A percentile compares a stretch with the other conserved stretches of the same genome.
These are phyloP conservation scores for Melieria crassipennis DNA, from an alignment of 2,888 invertebrate genomes.

Conservation along the genomic window DNA sequence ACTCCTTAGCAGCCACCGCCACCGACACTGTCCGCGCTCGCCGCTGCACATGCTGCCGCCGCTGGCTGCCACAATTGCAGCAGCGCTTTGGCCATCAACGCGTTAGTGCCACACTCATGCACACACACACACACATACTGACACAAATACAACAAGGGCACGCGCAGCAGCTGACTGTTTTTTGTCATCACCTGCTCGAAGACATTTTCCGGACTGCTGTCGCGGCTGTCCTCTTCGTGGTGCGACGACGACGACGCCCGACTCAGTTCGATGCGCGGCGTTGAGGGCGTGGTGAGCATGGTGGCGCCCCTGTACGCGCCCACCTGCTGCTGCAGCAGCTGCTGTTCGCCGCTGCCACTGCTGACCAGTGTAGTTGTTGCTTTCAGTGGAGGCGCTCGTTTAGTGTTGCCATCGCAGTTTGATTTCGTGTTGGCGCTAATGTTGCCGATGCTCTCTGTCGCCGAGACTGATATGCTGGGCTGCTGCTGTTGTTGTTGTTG, in stretches of 20 bases:
- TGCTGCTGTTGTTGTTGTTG: constrained; percentile 27
- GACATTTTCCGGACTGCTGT: constrained; percentile 86
- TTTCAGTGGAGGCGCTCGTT: constrained; percentile 64
- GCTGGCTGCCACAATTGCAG: neutral
- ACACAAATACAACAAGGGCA: neutral
- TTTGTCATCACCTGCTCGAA: constrained; percentile 72
- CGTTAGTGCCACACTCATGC: neutral
- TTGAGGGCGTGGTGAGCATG: constrained; percentile 71
- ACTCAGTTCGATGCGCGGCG: constrained; percentile 89
- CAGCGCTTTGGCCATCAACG: too few relatives aligned
- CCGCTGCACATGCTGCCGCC: neutral
- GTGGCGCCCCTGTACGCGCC: constrained; percentile 47
- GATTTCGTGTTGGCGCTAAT: constrained; percentile 40
- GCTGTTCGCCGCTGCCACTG: constrained; percentile 52
- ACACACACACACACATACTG: constrained; percentile 14
- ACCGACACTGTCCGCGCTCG: neutral
- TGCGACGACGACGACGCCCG: constrained; percentile 89
- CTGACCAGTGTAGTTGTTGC: constrained; percentile 47
- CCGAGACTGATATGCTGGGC: constrained; percentile 39
- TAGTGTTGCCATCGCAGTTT: constrained; percentile 41
- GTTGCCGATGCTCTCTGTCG: constrained; percentile 32
- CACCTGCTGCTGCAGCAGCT: constrained; percentile 52
- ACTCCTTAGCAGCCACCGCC: neutral
- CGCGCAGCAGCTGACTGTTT: neutral
- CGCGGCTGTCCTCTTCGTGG: constrained; percentile 79